These are phyloP conservation scores for Heliconius hewitsoni DNA, from an alignment of 1,140 invertebrate species.

Conservation along the genomic window DNA sequence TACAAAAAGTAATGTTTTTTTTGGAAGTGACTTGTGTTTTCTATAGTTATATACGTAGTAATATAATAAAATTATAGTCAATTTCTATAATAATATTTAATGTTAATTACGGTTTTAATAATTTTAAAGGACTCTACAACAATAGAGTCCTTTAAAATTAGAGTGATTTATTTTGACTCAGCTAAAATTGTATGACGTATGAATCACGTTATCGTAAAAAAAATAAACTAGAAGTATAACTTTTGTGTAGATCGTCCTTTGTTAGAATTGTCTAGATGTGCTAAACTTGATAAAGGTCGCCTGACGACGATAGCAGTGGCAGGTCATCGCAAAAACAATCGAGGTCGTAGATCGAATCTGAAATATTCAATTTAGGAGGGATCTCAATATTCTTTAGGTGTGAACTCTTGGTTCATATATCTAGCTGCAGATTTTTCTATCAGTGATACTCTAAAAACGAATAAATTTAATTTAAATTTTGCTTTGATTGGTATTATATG, in stretches of 20 bases:
- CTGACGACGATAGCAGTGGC: constrained; percentile 7
- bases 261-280: background rate
- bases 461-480: no score
- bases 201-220: no score
- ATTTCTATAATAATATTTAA: no score
- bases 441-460: background rate
- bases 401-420: background rate
- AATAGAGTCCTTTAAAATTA: no score
- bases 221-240: background rate
- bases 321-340: constrained; percentile 7
- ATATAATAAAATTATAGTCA: no score
- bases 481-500: no score
- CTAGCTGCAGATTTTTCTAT: background rate
- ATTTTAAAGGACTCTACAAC: no score
- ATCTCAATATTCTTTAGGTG: background rate
- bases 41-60: background rate
- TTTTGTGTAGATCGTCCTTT: background rate
- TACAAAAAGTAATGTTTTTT: background rate
- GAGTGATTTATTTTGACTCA: no score
- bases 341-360: constrained; percentile 1
- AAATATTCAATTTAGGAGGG: background rate
- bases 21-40: background rate
- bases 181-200: no score
- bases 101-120: no score
- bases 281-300: background rate